Percentiles rank a stretch among this genome's conserved stretches.
These are phyloP conservation scores for Gymnocypris eckloni DNA, from an alignment of 2,797 vertebrate genomes.

Conservation along the genomic window DNA sequence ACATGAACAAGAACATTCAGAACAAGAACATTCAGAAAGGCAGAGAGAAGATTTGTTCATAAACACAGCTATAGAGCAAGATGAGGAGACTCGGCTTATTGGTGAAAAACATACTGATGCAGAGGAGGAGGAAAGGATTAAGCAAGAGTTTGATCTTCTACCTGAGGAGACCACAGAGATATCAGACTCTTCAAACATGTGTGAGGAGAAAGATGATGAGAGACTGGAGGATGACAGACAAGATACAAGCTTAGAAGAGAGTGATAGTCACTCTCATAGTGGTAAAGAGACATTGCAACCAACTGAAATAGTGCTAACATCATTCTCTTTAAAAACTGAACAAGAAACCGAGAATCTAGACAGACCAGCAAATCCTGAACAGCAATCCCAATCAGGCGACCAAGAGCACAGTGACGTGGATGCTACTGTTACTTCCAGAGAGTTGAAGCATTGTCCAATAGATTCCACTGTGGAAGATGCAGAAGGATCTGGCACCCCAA, in stretches of 20 bases:
- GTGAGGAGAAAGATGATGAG: background rate
- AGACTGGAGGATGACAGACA: background rate
- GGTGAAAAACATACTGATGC: conserved; percentile 2
- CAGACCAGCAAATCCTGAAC: background rate
- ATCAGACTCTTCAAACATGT: background rate
- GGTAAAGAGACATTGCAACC: conserved; percentile 2
- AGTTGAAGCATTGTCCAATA: background rate
- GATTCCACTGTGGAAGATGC: background rate
- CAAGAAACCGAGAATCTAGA: conserved; percentile 2
- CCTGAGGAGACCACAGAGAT: conserved; percentile 16
- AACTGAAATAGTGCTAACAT: background rate
- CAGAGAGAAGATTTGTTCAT: background rate
- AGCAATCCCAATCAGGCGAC: conserved; percentile 3
- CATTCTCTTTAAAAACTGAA: background rate
- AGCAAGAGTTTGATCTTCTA: background rate
- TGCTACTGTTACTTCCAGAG: background rate
- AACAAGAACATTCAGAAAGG: background rate
- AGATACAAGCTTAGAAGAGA: conserved; percentile 6
- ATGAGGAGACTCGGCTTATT: background rate
- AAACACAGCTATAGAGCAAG: background rate
- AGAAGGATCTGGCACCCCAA: background rate
- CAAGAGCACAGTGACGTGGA: background rate
- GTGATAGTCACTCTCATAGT: background rate
- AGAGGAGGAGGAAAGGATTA: background rate
- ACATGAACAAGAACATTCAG: background rate